Conservation (phyloP, 2,113 vertebrate genomes). For the Sitta europaea region DNA sequence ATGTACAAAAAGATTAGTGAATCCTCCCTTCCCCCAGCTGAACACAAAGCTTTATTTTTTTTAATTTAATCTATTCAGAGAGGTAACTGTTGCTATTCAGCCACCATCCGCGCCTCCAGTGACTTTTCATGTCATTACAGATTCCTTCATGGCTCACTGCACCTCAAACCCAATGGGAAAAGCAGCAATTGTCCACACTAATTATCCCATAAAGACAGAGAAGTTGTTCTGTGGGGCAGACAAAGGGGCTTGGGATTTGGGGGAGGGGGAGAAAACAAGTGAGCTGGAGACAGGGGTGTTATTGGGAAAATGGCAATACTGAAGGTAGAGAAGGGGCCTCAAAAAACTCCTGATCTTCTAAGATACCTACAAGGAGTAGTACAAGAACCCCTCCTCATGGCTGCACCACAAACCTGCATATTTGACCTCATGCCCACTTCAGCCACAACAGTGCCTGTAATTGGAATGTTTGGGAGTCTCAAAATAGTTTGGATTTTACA, state of each 20-base stretch:
- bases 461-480: not conserved
- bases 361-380: not conserved
- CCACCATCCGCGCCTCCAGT: constrained; percentile 48
- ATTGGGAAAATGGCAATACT: not conserved
- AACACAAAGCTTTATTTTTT: constrained; percentile 46
- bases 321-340: not conserved
- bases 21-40: constrained; percentile 14
- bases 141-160: constrained; percentile 64
- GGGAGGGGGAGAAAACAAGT: constrained; percentile 1
- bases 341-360: not conserved
- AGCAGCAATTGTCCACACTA: constrained; percentile 64
- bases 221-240: constrained; percentile 49
- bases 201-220: constrained; percentile 62
- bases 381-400: not conserved
- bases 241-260: constrained; percentile 44
- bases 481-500: not conserved
- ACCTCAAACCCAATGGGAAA: constrained; percentile 56
- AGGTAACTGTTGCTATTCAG: constrained; percentile 71
- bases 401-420: not conserved
- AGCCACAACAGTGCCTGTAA: fast-evolving
- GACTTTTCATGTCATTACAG: constrained; percentile 65
- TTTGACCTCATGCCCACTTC: not conserved
- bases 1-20: constrained; percentile 28
- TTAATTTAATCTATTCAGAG: constrained; percentile 64
- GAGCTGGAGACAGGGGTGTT: constrained; percentile 4